phyloP scores from a whole-genome alignment of 2,797 vertebrate species.

The Sitta carolinensis region DNA sequence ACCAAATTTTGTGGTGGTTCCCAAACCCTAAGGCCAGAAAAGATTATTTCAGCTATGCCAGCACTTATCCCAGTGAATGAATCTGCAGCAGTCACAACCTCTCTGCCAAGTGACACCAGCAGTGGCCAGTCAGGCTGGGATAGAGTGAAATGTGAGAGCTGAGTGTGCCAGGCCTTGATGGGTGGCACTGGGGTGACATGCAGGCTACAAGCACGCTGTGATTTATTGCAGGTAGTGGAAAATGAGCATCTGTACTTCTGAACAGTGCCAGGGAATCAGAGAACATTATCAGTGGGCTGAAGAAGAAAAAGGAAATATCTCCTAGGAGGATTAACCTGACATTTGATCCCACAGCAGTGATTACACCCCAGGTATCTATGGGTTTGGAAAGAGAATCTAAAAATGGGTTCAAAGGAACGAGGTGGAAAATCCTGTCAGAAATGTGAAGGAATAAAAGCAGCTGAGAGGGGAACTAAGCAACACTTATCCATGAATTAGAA shows the following conservation, averaged over 20 bases:
- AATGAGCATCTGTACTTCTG: background rate
- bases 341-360: background rate
- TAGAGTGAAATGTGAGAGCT: background rate
- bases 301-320: background rate
- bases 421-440: background rate
- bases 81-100: background rate
- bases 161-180: background rate
- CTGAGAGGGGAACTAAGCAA: background rate
- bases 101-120: background rate
- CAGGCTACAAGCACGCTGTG: background rate
- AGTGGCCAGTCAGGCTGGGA: background rate
- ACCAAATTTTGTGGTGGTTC: background rate
- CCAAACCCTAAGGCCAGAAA: background rate
- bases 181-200: background rate
- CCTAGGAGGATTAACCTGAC: background rate
- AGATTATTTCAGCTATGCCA: background rate
- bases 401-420: background rate
- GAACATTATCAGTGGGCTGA: background rate
- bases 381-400: background rate
- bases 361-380: background rate
- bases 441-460: background rate
- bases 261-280: background rate
- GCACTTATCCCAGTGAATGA: background rate
- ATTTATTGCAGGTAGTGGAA: background rate
- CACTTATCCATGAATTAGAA: background rate